Conservation (phyloP, 2,797 vertebrate genomes). For the Pyrrhura leucotis region DNA sequence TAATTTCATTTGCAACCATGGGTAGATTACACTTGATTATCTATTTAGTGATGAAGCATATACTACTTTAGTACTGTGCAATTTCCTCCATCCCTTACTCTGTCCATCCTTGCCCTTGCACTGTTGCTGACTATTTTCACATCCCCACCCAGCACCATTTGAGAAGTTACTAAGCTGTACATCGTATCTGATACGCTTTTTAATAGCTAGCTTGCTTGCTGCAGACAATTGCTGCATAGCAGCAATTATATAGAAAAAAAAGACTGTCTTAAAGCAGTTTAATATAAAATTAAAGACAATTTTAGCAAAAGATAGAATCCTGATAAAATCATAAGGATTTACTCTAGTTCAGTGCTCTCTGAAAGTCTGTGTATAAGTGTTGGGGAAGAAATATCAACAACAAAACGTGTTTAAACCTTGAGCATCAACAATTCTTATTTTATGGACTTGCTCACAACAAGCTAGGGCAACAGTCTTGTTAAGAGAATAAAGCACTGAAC, state of each 20-base stretch:
- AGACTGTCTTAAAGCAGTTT: conserved; percentile 5
- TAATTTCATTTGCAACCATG: neutral
- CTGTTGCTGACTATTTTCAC: neutral
- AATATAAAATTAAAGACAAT: conserved; percentile 8
- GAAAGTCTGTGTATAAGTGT: neutral
- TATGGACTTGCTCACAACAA: neutral
- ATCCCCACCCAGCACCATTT: neutral
- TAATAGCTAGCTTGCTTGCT: conserved; percentile 19
- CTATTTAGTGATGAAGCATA: neutral
- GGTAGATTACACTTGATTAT: neutral
- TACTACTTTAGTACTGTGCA: neutral
- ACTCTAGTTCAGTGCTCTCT: neutral
- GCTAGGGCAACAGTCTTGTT: neutral
- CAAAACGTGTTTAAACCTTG: neutral
- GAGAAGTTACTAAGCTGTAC: neutral
- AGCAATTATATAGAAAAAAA: conserved; percentile 53
- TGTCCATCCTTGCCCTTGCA: neutral
- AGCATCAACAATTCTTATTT: neutral
- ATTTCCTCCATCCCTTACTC: neutral
- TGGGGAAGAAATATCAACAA: neutral
- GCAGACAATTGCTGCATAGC: neutral
- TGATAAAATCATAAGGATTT: neutral
- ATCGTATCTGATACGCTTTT: neutral
- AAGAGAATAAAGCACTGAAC: neutral
- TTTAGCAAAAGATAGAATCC: conserved; percentile 13